phyloP scores from a whole-genome alignment of 2,113 vertebrate genomes.

The Siphamia tubifer region DNA sequence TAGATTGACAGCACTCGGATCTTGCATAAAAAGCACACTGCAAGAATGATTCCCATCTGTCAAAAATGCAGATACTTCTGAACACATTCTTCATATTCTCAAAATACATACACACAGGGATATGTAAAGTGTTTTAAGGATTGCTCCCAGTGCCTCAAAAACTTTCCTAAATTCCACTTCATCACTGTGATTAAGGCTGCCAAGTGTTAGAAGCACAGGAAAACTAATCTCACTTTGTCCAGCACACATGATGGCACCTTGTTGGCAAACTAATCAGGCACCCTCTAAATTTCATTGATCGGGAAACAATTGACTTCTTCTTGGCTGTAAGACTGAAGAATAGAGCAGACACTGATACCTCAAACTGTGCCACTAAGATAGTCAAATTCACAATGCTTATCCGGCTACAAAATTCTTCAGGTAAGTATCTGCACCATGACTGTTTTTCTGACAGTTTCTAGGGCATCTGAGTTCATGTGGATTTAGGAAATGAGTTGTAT shows the following conservation, averaged over 20 bases:
- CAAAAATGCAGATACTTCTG: not conserved
- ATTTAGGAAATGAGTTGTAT: no score
- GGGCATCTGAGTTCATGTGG: no score
- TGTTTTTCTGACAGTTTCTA: not conserved
- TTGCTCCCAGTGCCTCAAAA: not conserved
- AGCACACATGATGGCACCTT: conserved; percentile 17
- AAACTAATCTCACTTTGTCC: conserved; percentile 34
- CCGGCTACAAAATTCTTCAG: not conserved
- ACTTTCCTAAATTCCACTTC: conserved; percentile 3
- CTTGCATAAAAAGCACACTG: not conserved
- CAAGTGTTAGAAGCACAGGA: conserved; percentile 12
- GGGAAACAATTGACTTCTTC: conserved; percentile 26
- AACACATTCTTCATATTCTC: not conserved
- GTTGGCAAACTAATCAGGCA: conserved; percentile 43
- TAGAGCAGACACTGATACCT: not conserved
- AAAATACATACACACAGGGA: not conserved
- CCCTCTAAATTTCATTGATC: conserved; percentile 47
- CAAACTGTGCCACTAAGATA: conserved; percentile 1
- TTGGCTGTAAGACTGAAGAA: conserved; percentile 26
- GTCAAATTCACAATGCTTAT: not conserved
- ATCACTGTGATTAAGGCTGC: conserved; percentile 20
- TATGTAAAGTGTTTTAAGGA: not conserved
- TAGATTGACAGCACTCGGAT: conserved; percentile 1
- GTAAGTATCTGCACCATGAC: not conserved
- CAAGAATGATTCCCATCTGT: not conserved